Evolutionary conservation across 1,140 invertebrate genomes (phyloP), one percentile per base, ranked within the genome.

Genomic region (Magallana angulata): DNA sequence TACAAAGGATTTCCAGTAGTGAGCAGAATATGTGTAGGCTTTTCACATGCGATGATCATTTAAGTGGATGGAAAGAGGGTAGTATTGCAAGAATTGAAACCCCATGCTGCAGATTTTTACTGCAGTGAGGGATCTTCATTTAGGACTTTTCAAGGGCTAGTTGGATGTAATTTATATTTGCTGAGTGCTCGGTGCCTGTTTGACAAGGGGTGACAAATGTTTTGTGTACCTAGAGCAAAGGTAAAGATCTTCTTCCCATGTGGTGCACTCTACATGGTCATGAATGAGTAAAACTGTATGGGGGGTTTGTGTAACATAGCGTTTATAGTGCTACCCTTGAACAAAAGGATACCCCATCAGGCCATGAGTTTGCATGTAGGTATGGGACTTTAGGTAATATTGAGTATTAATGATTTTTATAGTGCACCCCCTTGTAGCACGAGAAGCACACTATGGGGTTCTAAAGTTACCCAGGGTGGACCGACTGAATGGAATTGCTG

Each of bases 401-500:
- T 76, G 24, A 48, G 36, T 48, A 48, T 4, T 48, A 48, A 48
- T 48, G 36, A 48, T 30, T 76, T 76, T 76, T 8, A 76, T 18
- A 76, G 68, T 76, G 68, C 68, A 76, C 68, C 68, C 24, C 24
- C 24, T 30, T 76, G 24, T 76, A 76, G 11, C 24, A 30, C 68
- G 16, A 76, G 68, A 9, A 76, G 12, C 68, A 76, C 68, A 76
- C 24, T 76, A 76, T 30, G 68, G 68, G 68, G 68, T 76, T 30
- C 18, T 30, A 36, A 30, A 76, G 68, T 76, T 76, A 36, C 68
- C 24, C 24, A 30, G 68, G 7, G 68, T 36, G 24, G 68, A 11
- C 18, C 36, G 68, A 30, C 68, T 76, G 68, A 76, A 76, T 76
- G 68, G 14, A 76, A 76, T 76, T 76, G 68, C 24, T 30, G 68